Evolutionary conservation across 2,888 invertebrate genomes (phyloP).

Genomic region (Vanessa cardui): DNA sequence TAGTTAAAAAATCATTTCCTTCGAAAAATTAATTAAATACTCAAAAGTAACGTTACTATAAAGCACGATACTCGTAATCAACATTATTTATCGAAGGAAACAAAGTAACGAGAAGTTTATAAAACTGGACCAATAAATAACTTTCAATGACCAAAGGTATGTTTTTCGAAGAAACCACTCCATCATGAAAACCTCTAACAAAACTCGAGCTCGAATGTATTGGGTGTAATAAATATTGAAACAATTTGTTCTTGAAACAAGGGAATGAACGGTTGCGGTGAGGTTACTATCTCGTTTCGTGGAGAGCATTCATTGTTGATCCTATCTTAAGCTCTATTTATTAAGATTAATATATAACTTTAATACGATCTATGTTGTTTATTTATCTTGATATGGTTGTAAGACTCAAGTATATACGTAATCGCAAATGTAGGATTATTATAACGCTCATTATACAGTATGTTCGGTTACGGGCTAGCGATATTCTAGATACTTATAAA

Average conservation of each 20-base stretch:
- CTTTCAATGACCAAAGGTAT: neutral
- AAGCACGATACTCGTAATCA: too few relatives aligned
- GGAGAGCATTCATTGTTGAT: constrained; percentile 23
- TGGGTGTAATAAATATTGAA: constrained; percentile 13
- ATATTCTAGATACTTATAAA: too few relatives aligned
- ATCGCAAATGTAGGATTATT: neutral
- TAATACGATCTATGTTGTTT: neutral
- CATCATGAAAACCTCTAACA: neutral
- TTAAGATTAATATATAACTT: constrained; percentile 17
- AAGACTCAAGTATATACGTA: neutral
- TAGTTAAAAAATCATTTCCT: too few relatives aligned
- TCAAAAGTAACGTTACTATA: too few relatives aligned
- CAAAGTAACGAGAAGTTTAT: neutral
- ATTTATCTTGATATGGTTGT: neutral
- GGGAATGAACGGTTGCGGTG: constrained; percentile 8
- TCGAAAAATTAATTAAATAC: too few relatives aligned
- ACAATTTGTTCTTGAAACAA: constrained; percentile 7
- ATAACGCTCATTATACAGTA: too few relatives aligned
- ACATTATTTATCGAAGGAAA: too few relatives aligned
- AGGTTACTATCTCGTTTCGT: constrained; percentile 17
- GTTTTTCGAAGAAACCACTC: constrained; percentile 2
- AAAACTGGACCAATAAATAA: neutral
- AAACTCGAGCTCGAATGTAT: constrained; percentile 4
- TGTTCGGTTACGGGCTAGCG: too few relatives aligned
- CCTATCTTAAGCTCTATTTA: constrained; percentile 25